Percentiles rank a stretch among this genome's conserved stretches.
These are phyloP conservation scores for Gymnodraco acuticeps DNA, from an alignment of 2,797 vertebrate genomes.

Conservation along the genomic window DNA sequence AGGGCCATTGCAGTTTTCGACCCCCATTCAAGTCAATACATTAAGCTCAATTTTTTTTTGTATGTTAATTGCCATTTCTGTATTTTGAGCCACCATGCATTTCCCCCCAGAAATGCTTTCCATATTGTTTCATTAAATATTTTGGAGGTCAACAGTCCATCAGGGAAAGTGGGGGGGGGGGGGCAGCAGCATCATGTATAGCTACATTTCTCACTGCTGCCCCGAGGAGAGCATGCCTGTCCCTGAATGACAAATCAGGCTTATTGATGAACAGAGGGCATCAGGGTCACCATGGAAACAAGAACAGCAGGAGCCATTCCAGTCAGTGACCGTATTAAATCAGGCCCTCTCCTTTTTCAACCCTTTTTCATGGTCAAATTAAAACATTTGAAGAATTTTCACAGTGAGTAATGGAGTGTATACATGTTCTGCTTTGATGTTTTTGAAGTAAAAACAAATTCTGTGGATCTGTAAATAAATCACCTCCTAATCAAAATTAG, in stretches of 20 bases:
- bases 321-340: background rate
- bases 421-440: background rate
- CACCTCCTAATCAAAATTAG: background rate
- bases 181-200: background rate
- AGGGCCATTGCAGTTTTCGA: background rate
- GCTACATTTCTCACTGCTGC: constrained; percentile 18
- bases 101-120: background rate
- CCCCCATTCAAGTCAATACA: too few species aligned
- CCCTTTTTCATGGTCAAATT: background rate
- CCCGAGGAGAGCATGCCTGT: background rate
- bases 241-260: background rate
- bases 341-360: background rate
- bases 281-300: constrained; percentile 9
- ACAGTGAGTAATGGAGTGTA: background rate
- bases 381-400: background rate
- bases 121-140: background rate
- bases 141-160: background rate
- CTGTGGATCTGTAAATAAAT: background rate
- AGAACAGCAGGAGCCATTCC: background rate
- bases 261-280: constrained; percentile 12
- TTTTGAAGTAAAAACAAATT: background rate
- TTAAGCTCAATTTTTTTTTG: too few species aligned
- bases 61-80: background rate
- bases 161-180: background rate
- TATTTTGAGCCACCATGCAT: background rate